Conservation (phyloP, 2,113 vertebrate species). For the Nothocercus nigrocapillus region DNA sequence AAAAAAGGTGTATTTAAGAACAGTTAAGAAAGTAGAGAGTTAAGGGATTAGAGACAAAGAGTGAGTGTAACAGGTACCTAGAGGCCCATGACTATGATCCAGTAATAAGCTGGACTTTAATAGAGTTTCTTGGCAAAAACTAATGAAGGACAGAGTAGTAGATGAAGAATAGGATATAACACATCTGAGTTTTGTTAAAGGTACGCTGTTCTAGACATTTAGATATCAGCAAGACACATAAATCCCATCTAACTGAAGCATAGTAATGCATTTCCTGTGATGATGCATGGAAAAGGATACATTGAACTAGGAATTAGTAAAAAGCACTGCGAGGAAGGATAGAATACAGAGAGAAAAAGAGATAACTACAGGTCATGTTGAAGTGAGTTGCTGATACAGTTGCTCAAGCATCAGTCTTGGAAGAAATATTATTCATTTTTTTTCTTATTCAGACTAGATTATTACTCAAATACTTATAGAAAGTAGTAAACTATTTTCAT, state of each 20-base stretch:
- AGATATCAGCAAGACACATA: not conserved
- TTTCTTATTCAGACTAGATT: not conserved
- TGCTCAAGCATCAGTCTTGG: not conserved
- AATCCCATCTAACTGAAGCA: not conserved
- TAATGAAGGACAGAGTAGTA: not conserved
- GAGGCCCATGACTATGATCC: not conserved
- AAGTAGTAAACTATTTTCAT: not conserved
- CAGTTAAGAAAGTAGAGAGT: not conserved
- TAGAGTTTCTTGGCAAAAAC: not conserved
- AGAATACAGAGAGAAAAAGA: not conserved
- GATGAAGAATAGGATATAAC: not conserved
- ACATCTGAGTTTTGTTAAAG: not conserved
- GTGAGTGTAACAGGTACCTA: not conserved
- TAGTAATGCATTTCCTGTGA: not conserved
- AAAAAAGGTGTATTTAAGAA: not conserved
- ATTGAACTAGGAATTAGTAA: not conserved
- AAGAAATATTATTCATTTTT: not conserved
- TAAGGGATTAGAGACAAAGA: not conserved
- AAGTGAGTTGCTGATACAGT: not conserved
- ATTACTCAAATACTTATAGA: not conserved
- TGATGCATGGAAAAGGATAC: not conserved
- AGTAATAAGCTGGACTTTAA: not conserved
- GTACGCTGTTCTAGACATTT: not conserved
- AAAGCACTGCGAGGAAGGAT: not conserved
- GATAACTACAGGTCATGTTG: not conserved